Conservation (phyloP, 2,797 vertebrate species). For the Pipistrellus nathusii region DNA sequence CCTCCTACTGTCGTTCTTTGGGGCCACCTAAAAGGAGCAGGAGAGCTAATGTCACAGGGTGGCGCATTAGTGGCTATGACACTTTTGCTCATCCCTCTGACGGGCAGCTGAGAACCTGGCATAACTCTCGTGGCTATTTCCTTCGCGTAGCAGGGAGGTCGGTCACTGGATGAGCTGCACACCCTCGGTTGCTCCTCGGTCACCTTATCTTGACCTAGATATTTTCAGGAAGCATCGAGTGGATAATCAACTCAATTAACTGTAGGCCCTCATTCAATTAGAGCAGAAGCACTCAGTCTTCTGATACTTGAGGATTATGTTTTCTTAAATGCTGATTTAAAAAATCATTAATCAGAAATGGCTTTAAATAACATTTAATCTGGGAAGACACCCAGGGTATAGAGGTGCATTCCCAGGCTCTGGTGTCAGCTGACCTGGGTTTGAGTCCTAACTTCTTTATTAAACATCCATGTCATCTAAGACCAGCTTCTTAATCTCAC, state of each 20-base stretch:
- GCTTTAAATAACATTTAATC: not conserved
- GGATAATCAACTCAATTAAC: not conserved
- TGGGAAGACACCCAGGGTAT: not conserved
- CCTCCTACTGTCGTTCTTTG: not conserved
- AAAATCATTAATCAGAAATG: conserved; percentile 4
- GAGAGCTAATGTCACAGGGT: not conserved
- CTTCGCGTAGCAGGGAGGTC: not conserved
- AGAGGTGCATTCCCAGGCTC: not conserved
- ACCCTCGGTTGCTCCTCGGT: not conserved
- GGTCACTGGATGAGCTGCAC: not conserved
- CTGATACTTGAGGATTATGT: not conserved
- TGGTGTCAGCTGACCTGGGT: not conserved
- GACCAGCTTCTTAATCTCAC: not conserved
- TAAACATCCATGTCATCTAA: not conserved
- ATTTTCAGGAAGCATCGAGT: not conserved
- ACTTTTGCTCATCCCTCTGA: not conserved
- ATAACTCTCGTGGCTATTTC: accelerated
- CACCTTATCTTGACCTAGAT: not conserved
- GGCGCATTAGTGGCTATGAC: not conserved
- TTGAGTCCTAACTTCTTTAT: not conserved
- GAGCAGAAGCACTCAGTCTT: not conserved
- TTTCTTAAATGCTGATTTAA: not conserved
- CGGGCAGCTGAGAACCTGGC: not conserved
- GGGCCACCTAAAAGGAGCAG: not conserved
- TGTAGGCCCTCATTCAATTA: not conserved